A percentile compares a stretch with the other conserved stretches of the same genome.
Conservation (phyloP, 2,113 vertebrate genomes). For the Percina caprodes region DNA sequence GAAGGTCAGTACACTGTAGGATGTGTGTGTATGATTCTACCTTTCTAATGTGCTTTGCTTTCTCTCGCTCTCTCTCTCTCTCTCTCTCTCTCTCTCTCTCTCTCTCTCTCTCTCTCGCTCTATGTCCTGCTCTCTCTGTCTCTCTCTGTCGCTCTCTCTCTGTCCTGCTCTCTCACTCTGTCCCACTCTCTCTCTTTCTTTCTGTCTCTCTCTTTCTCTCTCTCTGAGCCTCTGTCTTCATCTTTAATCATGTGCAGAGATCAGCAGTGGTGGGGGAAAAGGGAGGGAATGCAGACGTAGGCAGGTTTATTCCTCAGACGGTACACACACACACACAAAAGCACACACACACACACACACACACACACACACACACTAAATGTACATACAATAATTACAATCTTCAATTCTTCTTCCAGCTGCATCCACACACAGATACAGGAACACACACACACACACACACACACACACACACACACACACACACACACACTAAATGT, state of each 20-base stretch:
- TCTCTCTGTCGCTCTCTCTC: background rate
- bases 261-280: slow-evolving; percentile 18
- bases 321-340: background rate
- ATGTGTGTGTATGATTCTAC: slow-evolving; percentile 15
- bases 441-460: background rate
- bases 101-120: slow-evolving; percentile 2
- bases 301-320: slow-evolving; percentile 45
- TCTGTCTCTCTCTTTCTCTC: background rate
- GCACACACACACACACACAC: background rate
- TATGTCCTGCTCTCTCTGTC: background rate
- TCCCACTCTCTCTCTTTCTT: too few species aligned
- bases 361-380: background rate
- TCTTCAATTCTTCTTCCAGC: background rate
- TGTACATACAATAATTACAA: background rate
- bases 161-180: too few species aligned
- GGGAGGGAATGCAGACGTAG: slow-evolving; percentile 31
- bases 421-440: background rate
- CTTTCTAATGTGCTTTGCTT: slow-evolving; percentile 1
- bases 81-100: background rate
- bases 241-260: slow-evolving; percentile 45
- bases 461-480: slow-evolving; percentile 4
- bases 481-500: slow-evolving; percentile 7
- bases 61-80: too few species aligned
- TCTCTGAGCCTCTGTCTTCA: slow-evolving; percentile 5
- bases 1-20: slow-evolving; percentile 9